Evolutionary conservation across 2,888 invertebrate species (phyloP).

Genomic region (Myopa testacea): DNA sequence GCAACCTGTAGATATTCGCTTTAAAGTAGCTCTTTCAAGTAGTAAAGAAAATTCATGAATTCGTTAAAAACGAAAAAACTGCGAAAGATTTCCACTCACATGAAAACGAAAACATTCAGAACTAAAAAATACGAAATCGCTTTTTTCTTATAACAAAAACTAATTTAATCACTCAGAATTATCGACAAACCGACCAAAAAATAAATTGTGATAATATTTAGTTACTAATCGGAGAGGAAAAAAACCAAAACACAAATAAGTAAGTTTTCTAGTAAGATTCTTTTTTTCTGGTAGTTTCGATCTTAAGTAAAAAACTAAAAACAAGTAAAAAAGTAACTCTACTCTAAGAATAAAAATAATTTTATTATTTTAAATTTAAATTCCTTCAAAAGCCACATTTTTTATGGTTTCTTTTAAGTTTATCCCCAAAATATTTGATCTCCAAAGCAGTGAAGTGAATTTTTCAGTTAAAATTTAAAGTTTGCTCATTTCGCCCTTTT

Average conservation of each 20-base stretch:
- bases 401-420: too few relatives aligned
- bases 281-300: too few relatives aligned
- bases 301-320: too few relatives aligned
- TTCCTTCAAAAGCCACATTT: too few relatives aligned
- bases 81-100: constrained; percentile 46
- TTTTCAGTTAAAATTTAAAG: too few relatives aligned
- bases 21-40: neutral
- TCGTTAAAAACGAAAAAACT: constrained; percentile 48
- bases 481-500: too few relatives aligned
- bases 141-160: constrained; percentile 27
- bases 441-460: too few relatives aligned
- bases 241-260: neutral
- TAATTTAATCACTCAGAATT: neutral
- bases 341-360: too few relatives aligned
- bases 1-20: neutral
- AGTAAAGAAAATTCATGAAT: constrained; percentile 51
- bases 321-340: too few relatives aligned
- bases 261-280: neutral
- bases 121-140: constrained; percentile 49
- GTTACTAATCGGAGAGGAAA: neutral
- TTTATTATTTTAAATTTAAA: too few relatives aligned
- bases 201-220: constrained; percentile 8
- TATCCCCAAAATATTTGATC: too few relatives aligned
- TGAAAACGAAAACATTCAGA: constrained; percentile 48
- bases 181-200: neutral